These are phyloP conservation scores for Oithona nana DNA, from an alignment of 2,888 invertebrate species.

Conservation along the genomic window DNA sequence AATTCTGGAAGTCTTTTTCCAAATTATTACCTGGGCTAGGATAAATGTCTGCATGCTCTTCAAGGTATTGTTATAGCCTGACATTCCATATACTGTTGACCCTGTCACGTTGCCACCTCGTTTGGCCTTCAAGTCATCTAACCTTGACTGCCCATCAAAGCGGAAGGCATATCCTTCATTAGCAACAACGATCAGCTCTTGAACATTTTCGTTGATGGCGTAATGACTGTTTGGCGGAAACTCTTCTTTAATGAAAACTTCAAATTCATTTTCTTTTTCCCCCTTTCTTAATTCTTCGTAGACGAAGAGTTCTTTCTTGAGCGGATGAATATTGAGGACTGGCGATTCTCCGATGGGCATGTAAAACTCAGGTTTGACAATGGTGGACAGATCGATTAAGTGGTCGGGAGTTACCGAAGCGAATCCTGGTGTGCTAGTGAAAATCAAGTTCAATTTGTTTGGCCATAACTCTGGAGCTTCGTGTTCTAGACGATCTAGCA, in stretches of 20 bases:
- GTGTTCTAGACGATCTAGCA: background rate
- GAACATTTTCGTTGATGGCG: background rate
- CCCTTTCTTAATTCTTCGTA: background rate
- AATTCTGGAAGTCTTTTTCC: too few relatives aligned
- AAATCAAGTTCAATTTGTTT: background rate
- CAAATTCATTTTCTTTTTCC: background rate
- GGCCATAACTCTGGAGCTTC: background rate
- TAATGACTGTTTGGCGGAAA: background rate
- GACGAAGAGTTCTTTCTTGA: background rate
- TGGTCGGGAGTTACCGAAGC: background rate
- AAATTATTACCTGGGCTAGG: too few relatives aligned
- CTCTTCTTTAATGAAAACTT: background rate
- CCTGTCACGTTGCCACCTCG: background rate
- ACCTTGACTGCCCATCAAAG: background rate
- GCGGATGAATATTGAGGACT: background rate
- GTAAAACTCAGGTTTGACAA: background rate
- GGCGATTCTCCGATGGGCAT: background rate
- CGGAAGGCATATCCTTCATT: background rate
- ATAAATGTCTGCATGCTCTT: background rate
- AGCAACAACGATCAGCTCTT: background rate
- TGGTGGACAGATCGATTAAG: background rate
- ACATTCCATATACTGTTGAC: background rate
- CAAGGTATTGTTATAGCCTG: background rate
- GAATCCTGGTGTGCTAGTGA: background rate
- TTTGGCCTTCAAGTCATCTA: background rate